Percentiles rank a stretch among this genome's conserved stretches.
Evolutionary conservation across 2,113 vertebrate species (phyloP).

Genomic region (Austrofundulus limnaeus): DNA sequence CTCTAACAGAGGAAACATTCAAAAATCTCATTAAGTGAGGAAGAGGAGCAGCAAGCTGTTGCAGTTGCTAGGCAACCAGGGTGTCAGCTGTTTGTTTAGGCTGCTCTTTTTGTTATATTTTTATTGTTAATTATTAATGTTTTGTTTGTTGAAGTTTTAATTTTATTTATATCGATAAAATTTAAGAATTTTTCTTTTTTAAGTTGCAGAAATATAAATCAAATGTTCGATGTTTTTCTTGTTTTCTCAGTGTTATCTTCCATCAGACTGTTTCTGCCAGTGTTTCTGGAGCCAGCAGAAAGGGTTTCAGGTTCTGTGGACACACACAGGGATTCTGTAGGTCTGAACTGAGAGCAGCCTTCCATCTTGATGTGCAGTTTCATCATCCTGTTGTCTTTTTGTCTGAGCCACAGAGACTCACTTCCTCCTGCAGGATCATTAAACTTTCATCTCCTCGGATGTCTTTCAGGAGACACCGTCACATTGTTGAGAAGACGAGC

Average conservation of each 20-base stretch:
- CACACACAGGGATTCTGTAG: slow-evolving; percentile 2
- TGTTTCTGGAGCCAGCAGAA: neutral
- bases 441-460: slow-evolving; percentile 12
- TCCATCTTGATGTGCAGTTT: neutral
- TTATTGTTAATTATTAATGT: neutral
- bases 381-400: slow-evolving; percentile 14
- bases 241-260: neutral
- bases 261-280: neutral
- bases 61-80: slow-evolving; percentile 1
- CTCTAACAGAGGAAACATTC: neutral
- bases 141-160: neutral
- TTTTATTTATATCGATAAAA: too few species aligned
- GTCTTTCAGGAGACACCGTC: neutral
- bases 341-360: neutral
- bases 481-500: neutral
- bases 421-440: slow-evolving; percentile 21
- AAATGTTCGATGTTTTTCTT: too few species aligned
- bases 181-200: too few species aligned
- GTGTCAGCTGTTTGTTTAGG: slow-evolving; percentile 1
- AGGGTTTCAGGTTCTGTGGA: neutral
- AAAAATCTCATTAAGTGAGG: neutral
- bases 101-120: neutral
- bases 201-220: too few species aligned
- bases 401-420: slow-evolving; percentile 6
- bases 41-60: neutral